Percentiles rank a stretch among this genome's conserved stretches.
Evolutionary conservation across 2,113 vertebrate genomes (phyloP).

Genomic region (Leucoraja erinaceus): DNA sequence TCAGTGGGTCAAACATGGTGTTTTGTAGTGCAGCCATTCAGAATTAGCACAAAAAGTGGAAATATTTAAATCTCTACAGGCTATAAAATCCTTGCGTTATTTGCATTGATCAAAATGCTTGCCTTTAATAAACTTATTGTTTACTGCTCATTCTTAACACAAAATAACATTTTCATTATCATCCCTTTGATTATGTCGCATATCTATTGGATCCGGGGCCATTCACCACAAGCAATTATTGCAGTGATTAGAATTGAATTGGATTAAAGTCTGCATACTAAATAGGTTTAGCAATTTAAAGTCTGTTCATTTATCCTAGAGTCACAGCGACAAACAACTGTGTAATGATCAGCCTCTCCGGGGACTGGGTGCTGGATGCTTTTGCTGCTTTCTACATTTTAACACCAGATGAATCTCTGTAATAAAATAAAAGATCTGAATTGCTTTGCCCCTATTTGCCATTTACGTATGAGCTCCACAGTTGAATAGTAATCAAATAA

Average conservation of each 20-base stretch:
- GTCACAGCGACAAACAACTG: constrained; percentile 3
- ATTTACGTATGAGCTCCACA: not conserved
- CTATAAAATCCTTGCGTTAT: not conserved
- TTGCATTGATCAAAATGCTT: not conserved
- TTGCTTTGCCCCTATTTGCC: not conserved
- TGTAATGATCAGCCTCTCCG: not conserved
- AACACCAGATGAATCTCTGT: not conserved
- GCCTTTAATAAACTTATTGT: constrained; percentile 23
- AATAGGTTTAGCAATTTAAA: constrained; percentile 19
- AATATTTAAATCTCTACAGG: not conserved
- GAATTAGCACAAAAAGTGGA: not conserved
- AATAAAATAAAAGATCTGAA: constrained; percentile 7
- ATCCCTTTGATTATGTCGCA: not conserved
- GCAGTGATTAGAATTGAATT: constrained; percentile 30
- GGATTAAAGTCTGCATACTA: not conserved
- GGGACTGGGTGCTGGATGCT: not conserved
- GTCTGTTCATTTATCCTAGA: not conserved
- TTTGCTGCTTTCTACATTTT: not conserved
- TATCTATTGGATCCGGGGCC: constrained; percentile 2
- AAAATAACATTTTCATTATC: not conserved
- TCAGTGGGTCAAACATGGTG: not conserved
- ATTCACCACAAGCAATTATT: constrained; percentile 24
- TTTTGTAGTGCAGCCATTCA: not conserved
- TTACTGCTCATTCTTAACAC: constrained; percentile 7
- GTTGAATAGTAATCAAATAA: not conserved